Conservation (phyloP, 2,888 invertebrate genomes). For the Dascillus cervinus region DNA sequence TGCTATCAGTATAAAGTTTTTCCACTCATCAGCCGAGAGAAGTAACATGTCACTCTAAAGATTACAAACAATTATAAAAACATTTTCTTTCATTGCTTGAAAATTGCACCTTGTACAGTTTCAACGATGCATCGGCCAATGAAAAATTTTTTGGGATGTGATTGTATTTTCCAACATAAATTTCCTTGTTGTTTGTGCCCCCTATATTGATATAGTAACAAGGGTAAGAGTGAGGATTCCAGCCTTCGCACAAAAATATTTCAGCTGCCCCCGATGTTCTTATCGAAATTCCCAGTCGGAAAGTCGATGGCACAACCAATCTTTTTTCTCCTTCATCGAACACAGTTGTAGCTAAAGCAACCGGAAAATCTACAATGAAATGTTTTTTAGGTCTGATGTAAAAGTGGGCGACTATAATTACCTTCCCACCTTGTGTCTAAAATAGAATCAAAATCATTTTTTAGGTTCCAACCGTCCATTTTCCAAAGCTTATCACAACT, state of each 20-base stretch:
- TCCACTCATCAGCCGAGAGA: constrained; percentile 32
- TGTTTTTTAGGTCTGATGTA: no score
- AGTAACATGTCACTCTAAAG: constrained; percentile 27
- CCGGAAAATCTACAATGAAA: constrained; percentile 30
- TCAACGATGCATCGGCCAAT: constrained; percentile 12
- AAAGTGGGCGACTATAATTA: constrained; percentile 16
- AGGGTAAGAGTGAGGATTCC: constrained; percentile 31
- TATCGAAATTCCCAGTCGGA: constrained; percentile 30
- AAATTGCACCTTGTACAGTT: constrained; percentile 15
- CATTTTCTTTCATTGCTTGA: background rate
- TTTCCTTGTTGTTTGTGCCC: constrained; percentile 19
- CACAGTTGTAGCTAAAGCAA: constrained; percentile 25
- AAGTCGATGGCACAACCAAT: constrained; percentile 21
- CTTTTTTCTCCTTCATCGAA: no score
- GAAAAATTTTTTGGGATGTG: constrained; percentile 21
- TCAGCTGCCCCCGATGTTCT: constrained; percentile 28
- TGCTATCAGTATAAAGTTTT: constrained; percentile 28
- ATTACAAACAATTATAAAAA: constrained; percentile 7
- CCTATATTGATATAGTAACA: constrained; percentile 33
- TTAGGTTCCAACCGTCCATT: constrained; percentile 31
- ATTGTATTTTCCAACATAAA: constrained; percentile 24
- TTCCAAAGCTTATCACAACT: constrained; percentile 30
- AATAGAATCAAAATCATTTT: constrained; percentile 28
- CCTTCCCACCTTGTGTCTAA: constrained; percentile 36
- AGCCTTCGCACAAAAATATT: constrained; percentile 32